Conservation (phyloP, 1,140 invertebrate species). For the Euura lappo region DNA sequence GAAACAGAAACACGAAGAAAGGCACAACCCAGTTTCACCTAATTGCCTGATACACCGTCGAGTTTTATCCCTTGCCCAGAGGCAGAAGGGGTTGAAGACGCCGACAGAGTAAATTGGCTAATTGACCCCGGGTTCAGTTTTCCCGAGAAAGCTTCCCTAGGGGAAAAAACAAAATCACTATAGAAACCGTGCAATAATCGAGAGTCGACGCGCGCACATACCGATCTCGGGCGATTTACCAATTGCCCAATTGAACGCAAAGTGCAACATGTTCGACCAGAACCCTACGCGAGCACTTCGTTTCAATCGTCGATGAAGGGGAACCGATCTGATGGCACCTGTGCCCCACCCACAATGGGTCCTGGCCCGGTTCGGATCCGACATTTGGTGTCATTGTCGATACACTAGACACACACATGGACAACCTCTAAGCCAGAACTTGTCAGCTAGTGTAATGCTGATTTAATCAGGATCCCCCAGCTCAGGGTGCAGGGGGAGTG, state of each 20-base stretch:
- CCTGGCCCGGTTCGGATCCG: slow-evolving; percentile 25
- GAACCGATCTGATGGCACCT: slow-evolving; percentile 29
- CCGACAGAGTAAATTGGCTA: background rate
- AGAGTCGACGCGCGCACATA: background rate
- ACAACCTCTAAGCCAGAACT: slow-evolving; percentile 15
- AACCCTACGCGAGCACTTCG: background rate
- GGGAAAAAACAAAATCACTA: background rate
- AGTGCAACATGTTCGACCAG: slow-evolving; percentile 43
- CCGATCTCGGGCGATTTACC: background rate
- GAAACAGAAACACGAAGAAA: background rate
- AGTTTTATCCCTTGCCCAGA: background rate
- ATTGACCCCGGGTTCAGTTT: background rate
- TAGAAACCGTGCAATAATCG: background rate
- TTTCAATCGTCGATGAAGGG: background rate
- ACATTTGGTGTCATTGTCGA: slow-evolving; percentile 54
- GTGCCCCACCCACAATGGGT: slow-evolving; percentile 36
- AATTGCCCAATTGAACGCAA: slow-evolving; percentile 28
- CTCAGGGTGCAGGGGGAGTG: background rate
- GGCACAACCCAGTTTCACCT: too few species aligned
- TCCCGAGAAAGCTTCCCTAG: background rate
- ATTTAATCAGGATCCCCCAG: slow-evolving; percentile 50
- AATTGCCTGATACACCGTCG: too few species aligned
- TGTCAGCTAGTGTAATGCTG: slow-evolving; percentile 49
- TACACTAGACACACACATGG: background rate
- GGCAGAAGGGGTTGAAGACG: background rate